Percentiles rank a stretch among this genome's conserved stretches.
These are phyloP conservation scores for Cataglyphis albicans DNA, from an alignment of 2,888 invertebrate genomes.

Conservation along the genomic window DNA sequence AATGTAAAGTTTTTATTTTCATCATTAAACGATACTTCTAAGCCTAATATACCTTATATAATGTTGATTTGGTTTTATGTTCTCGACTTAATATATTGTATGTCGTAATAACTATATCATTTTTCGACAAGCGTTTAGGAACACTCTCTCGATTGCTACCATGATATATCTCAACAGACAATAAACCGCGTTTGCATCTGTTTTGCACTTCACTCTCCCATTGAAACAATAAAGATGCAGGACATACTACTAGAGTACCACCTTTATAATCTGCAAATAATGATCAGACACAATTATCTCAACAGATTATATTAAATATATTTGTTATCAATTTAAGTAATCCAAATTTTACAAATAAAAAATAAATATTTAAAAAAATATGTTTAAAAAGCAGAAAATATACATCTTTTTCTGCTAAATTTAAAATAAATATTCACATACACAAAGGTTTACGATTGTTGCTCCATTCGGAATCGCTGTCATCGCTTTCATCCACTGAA, in stretches of 20 bases:
- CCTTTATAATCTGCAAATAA: slow-evolving; percentile 85
- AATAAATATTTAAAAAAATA: background rate
- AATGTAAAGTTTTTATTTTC: background rate
- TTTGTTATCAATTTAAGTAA: background rate
- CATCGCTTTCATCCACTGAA: slow-evolving; percentile 82
- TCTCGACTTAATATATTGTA: slow-evolving; percentile 92
- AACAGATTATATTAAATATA: background rate
- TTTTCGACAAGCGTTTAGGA: slow-evolving; percentile 87
- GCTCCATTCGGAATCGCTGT: slow-evolving; percentile 73
- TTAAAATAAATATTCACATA: slow-evolving; percentile 48
- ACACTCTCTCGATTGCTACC: slow-evolving; percentile 90
- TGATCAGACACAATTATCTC: background rate
- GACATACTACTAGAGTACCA: slow-evolving; percentile 96
- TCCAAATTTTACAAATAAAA: background rate
- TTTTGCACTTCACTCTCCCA: slow-evolving; percentile 94
- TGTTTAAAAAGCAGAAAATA: background rate
- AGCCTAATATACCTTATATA: slow-evolving; percentile 81
- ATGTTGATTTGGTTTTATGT: slow-evolving; percentile 81
- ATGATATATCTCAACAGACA: slow-evolving; percentile 91
- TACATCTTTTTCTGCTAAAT: slow-evolving; percentile 35
- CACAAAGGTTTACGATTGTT: slow-evolving; percentile 39
- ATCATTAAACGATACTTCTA: background rate
- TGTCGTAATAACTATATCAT: slow-evolving; percentile 96
- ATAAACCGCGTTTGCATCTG: slow-evolving; percentile 88
- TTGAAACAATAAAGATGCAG: slow-evolving; percentile 95